Base-by-base conservation (phyloP, 2,888 invertebrate species). In the Lithosia quadra region DNA sequence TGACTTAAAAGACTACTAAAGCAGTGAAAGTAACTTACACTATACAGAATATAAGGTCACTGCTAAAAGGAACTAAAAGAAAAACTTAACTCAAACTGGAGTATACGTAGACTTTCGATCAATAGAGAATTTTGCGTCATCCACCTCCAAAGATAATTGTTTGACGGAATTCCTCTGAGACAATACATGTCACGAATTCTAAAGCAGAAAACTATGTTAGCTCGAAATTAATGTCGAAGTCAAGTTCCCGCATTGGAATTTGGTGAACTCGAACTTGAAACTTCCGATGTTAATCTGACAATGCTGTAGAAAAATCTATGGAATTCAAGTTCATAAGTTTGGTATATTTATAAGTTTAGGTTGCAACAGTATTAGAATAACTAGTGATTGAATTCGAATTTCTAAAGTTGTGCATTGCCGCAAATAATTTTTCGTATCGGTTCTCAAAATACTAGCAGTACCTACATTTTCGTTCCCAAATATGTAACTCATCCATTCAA, bases 181-280 rank as follows among this genome's bases (percentile, higher is more conserved):
- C 68, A 69, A 69, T 67, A 64, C 65, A 72, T 74, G 68, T 71
- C 60, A 60, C 64, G 67, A 76, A 65, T 73, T 69, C 57, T 18
- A 24, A 65, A 69, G 49, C 53, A 61, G 72, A 64, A 65, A 76
- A 79, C 79, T 78, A 72, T 73, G 65, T 65, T 64, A 65, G 68
- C 65, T 34, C 49, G 63, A 64, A 73, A 73, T 69, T 61, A 66
- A 65, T 72, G 71, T 69, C 73, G 53, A 36, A 67, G 67, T 63
- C 58, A 65, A 65, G 57, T 57, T 69, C 28, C 9, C 65, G 39
- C 69, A 63, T 67, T 68, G 69, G 70, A 67, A 68, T 73, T 76
- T 49, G 15, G 62, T 53, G 43, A 57, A 63, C 28, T 56, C 43
- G 61, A 67, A 69, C 49, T 57, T 55, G 43, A 15, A n/a, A 39